These are phyloP conservation scores for Drosophila neoperkinsi DNA, from an alignment of 2,888 invertebrate genomes.

Conservation along the genomic window DNA sequence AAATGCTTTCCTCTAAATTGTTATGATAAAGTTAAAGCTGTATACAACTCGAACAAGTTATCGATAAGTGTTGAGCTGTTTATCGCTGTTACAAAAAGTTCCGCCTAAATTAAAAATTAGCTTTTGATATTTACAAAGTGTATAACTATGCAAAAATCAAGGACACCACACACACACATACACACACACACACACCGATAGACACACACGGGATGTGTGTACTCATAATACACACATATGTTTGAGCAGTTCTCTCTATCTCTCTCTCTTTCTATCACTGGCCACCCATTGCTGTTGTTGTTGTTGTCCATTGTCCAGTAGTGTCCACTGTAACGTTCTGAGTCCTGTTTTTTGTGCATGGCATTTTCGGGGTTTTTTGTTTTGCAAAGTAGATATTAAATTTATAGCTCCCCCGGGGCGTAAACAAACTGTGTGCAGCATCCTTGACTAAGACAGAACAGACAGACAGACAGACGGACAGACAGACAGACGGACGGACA, in stretches of 20 bases:
- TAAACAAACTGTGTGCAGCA: slow-evolving; percentile 70
- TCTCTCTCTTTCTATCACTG: background rate
- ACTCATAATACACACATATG: slow-evolving; percentile 24
- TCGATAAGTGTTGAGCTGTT: background rate
- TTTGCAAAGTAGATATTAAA: slow-evolving; percentile 84
- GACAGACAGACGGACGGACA: slow-evolving; percentile 3
- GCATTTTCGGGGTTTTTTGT: slow-evolving; percentile 69
- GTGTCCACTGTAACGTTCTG: slow-evolving; percentile 17
- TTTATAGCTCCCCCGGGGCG: slow-evolving; percentile 85
- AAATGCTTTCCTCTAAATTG: background rate
- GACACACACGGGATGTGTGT: background rate
- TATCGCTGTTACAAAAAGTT: background rate
- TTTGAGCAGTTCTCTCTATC: background rate
- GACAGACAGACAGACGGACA: slow-evolving; percentile 4
- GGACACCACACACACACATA: slow-evolving; percentile 8
- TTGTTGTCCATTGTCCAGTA: background rate
- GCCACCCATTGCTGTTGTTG: background rate
- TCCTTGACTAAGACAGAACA: slow-evolving; percentile 43
- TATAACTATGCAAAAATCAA: slow-evolving; percentile 28
- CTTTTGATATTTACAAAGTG: background rate
- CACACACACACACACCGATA: background rate
- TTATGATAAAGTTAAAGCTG: background rate
- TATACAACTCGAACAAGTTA: background rate
- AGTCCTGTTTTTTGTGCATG: slow-evolving; percentile 39
- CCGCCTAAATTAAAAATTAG: background rate